Evolutionary conservation across 2,113 vertebrate genomes (phyloP).

Genomic region (Lepus timidus): DNA sequence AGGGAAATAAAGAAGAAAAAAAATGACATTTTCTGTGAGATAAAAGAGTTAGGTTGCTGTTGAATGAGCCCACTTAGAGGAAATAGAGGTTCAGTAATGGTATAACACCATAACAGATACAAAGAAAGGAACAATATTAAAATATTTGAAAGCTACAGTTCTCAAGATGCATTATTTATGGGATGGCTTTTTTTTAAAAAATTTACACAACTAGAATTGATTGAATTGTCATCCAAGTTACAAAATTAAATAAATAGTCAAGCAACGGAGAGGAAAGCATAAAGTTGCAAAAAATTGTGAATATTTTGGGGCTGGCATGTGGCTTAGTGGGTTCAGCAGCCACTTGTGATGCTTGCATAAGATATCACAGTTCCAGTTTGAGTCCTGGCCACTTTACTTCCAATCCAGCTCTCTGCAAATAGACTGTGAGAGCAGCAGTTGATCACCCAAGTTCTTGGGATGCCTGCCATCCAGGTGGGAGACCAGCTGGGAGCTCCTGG

Average conservation of each 20-base stretch:
- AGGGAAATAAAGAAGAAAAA: not conserved
- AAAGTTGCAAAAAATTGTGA: not conserved
- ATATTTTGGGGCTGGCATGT: not conserved
- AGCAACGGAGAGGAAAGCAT: not conserved
- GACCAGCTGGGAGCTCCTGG: too few species aligned
- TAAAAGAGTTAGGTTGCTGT: not conserved
- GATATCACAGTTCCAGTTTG: too few species aligned
- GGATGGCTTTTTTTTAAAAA: not conserved
- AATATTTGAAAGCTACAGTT: slow-evolving; percentile 7
- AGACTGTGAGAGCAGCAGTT: too few species aligned
- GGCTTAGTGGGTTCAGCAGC: too few species aligned
- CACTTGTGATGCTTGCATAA: too few species aligned
- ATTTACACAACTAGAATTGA: not conserved
- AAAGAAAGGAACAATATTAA: not conserved
- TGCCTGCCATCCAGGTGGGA: too few species aligned
- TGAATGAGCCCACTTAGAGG: not conserved
- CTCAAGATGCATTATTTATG: not conserved
- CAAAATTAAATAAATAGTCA: not conserved
- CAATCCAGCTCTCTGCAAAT: too few species aligned
- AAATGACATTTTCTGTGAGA: not conserved
- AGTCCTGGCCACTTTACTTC: too few species aligned
- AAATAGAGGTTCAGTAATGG: not conserved
- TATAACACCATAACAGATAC: not conserved
- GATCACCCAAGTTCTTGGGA: too few species aligned
- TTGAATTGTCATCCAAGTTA: not conserved